Evolutionary conservation across 2,797 vertebrate species (phyloP).

Genomic region (Anabas testudineus): DNA sequence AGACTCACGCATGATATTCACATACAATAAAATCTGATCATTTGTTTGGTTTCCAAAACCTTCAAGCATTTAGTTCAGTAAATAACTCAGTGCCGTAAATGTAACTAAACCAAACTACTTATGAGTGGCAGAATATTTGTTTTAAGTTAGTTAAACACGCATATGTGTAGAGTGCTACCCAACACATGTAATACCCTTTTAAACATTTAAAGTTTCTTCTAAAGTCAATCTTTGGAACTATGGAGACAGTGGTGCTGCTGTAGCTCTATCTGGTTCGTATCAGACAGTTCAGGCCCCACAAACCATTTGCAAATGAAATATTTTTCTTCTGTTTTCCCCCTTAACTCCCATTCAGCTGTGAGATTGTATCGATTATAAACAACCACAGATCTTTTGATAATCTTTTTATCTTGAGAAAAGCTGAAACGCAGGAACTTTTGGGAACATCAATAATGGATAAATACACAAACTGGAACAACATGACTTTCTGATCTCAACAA

Average conservation of each 20-base stretch:
- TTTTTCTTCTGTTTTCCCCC: conserved; percentile 15
- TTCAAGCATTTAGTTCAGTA: not conserved
- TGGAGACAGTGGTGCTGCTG: not conserved
- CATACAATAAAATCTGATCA: too few relatives aligned
- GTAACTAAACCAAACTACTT: not conserved
- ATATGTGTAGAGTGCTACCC: too few relatives aligned
- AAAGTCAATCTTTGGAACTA: conserved; percentile 12
- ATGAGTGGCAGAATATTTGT: too few relatives aligned
- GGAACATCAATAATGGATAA: conserved; percentile 70
- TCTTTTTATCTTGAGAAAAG: conserved; percentile 68
- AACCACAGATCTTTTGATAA: conserved; percentile 64
- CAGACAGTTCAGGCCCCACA: not conserved
- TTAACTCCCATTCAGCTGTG: conserved; percentile 60
- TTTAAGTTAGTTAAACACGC: too few relatives aligned
- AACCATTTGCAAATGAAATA: conserved; percentile 32
- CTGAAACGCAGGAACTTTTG: conserved; percentile 59
- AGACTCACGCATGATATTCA: too few relatives aligned
- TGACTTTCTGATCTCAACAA: conserved; percentile 39
- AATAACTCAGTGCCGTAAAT: not conserved
- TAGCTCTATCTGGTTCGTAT: conserved; percentile 26
- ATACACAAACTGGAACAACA: conserved; percentile 37
- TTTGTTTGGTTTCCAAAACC: too few relatives aligned
- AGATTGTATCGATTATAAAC: conserved; percentile 61
- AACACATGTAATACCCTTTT: not conserved
- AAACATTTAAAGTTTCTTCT: conserved; percentile 2